Evolutionary conservation across 2,888 invertebrate genomes (phyloP).

Genomic region (Drosophila prolongata): DNA sequence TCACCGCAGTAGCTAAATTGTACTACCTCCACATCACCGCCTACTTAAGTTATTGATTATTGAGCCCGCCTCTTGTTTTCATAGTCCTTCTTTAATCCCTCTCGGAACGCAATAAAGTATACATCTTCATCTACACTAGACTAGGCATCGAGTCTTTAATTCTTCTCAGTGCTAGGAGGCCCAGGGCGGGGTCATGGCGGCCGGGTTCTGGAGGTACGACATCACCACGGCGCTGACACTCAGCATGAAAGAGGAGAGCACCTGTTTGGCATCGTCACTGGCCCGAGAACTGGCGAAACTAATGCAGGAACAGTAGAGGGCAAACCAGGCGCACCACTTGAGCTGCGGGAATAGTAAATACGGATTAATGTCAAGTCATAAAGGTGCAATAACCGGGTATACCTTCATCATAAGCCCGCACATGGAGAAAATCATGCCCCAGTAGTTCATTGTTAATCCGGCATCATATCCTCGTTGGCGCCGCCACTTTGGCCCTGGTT

Average conservation of each 20-base stretch:
- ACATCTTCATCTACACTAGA: slow-evolving; percentile 54
- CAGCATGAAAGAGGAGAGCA: slow-evolving; percentile 94
- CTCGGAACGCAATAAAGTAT: slow-evolving; percentile 61
- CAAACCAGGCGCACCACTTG: slow-evolving; percentile 99
- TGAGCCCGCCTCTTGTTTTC: slow-evolving; percentile 15
- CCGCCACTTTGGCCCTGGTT: slow-evolving; percentile 86
- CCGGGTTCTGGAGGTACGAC: slow-evolving; percentile 99
- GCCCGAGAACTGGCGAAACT: slow-evolving; percentile 99
- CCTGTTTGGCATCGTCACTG: slow-evolving; percentile 99
- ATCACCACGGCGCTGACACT: slow-evolving; percentile 99
- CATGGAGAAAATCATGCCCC: slow-evolving; percentile 99
- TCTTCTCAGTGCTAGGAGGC: slow-evolving; percentile 83
- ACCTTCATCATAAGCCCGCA: slow-evolving; percentile 98
- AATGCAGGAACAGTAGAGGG: slow-evolving; percentile 98
- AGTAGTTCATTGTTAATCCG: slow-evolving; percentile 98
- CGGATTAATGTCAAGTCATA: slow-evolving; percentile 1
- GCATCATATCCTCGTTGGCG: slow-evolving; percentile 95
- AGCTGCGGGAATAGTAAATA: slow-evolving; percentile 83
- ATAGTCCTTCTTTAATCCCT: slow-evolving; percentile 21
- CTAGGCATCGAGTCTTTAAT: neutral
- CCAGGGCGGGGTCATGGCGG: slow-evolving; percentile 99
- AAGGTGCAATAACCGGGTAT: neutral
- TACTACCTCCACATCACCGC: slow-evolving; percentile 36
- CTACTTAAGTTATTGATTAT: slow-evolving; percentile 25
- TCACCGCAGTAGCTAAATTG: slow-evolving; percentile 28